phyloP scores from a whole-genome alignment of 2,888 invertebrate species.

The Dryobotodes eremita region DNA sequence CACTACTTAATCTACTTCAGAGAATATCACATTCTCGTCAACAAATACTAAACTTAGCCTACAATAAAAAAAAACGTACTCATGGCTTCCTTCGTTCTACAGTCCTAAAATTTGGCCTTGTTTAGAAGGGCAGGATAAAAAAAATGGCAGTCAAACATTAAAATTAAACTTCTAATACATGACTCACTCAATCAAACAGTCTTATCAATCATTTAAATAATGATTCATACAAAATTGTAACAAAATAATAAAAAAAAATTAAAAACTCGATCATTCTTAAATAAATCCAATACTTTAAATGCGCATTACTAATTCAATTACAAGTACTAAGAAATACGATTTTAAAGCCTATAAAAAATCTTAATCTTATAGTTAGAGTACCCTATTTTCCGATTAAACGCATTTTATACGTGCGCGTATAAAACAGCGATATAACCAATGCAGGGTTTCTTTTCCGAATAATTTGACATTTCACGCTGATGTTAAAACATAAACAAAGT shows the following conservation, averaged over 20 bases:
- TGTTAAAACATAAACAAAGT: constrained; percentile 46
- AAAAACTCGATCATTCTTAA: constrained; percentile 70
- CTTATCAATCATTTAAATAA: constrained; percentile 84
- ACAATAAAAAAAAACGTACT: constrained; percentile 71
- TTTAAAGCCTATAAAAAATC: constrained; percentile 87
- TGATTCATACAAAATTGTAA: constrained; percentile 75
- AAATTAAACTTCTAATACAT: constrained; percentile 80
- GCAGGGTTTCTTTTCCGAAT: constrained; percentile 75
- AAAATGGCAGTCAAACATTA: constrained; percentile 84
- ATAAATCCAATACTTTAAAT: constrained; percentile 82
- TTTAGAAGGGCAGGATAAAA: constrained; percentile 66
- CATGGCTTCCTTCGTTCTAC: constrained; percentile 67
- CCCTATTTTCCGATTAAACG: constrained; percentile 88
- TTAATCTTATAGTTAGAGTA: constrained; percentile 75
- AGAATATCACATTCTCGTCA: constrained; percentile 70
- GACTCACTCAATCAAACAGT: constrained; percentile 86
- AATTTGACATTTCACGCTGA: constrained; percentile 41
- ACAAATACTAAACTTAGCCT: constrained; percentile 73
- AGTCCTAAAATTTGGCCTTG: constrained; percentile 70
- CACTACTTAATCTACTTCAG: constrained; percentile 70
- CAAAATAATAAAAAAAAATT: constrained; percentile 70
- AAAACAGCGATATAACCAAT: constrained; percentile 84
- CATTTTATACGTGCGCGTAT: constrained; percentile 82
- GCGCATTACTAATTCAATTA: constrained; percentile 80
- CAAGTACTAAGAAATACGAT: constrained; percentile 79